phyloP scores from a whole-genome alignment of 1,140 invertebrate species.

The Micrasema longulum region DNA sequence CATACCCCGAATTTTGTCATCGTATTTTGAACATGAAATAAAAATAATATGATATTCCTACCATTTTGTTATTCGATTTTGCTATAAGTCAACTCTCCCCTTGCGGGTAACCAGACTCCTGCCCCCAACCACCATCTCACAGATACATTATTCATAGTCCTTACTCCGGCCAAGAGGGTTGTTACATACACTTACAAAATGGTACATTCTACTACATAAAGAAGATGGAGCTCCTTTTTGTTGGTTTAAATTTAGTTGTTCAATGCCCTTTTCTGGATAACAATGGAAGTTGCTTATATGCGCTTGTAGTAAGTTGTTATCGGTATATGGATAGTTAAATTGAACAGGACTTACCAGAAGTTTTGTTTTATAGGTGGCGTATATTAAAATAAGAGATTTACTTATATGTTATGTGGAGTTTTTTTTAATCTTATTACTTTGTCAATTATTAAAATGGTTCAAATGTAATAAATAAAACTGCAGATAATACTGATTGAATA shows the following conservation, averaged over 20 bases:
- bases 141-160: constrained; percentile 50
- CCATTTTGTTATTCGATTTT: constrained; percentile 5
- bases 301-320: constrained; percentile 6
- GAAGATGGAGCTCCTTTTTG: neutral
- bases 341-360: too few species aligned
- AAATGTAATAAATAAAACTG: too few species aligned
- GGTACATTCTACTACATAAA: neutral
- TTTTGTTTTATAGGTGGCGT: too few species aligned
- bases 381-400: too few species aligned
- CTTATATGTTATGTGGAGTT: too few species aligned
- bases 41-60: too few species aligned
- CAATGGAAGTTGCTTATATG: neutral
- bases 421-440: too few species aligned
- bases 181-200: constrained; percentile 5
- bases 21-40: too few species aligned
- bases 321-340: too few species aligned
- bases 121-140: constrained; percentile 16
- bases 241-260: neutral
- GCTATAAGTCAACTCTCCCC: constrained; percentile 33
- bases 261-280: neutral
- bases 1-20: too few species aligned
- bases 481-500: too few species aligned
- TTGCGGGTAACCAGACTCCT: constrained; percentile 24
- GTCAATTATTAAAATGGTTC: too few species aligned
- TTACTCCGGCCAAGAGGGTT: constrained; percentile 34